These are phyloP conservation scores for Leptura quadrifasciata DNA, from an alignment of 2,888 invertebrate genomes.

Conservation along the genomic window DNA sequence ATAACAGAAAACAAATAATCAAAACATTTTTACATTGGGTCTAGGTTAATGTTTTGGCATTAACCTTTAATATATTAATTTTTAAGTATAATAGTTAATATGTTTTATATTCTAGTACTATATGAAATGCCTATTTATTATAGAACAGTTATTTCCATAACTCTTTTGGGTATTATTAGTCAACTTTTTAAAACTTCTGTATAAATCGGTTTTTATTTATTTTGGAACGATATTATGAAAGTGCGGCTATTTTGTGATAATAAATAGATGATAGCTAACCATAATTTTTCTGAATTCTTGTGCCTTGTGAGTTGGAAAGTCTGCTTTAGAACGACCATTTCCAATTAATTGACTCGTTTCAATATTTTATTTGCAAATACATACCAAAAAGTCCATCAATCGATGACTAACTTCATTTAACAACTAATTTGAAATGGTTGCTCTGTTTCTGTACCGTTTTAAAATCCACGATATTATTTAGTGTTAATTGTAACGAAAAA, in stretches of 20 bases:
- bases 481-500: background rate
- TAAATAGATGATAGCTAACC: conserved; percentile 24
- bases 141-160: conserved; percentile 49
- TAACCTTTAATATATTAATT: background rate
- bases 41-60: background rate
- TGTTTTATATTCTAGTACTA: conserved; percentile 2
- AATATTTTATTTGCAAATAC: no score
- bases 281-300: conserved; percentile 36
- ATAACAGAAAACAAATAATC: background rate
- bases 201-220: background rate
- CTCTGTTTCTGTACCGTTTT: conserved; percentile 10
- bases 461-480: conserved; percentile 14
- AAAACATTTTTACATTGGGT: background rate
- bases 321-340: conserved; percentile 42
- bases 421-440: conserved; percentile 29
- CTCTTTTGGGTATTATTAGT: conserved; percentile 44
- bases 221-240: conserved; percentile 20
- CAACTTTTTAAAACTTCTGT: background rate
- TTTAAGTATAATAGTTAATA: background rate
- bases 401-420: no score
- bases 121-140: conserved; percentile 3
- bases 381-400: no score
- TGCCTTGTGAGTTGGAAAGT: conserved; percentile 51
- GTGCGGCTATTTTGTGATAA: conserved; percentile 42
- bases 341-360: background rate